These are phyloP conservation scores for Geotrupes spiniger DNA, from an alignment of 2,888 invertebrate species.

Conservation along the genomic window DNA sequence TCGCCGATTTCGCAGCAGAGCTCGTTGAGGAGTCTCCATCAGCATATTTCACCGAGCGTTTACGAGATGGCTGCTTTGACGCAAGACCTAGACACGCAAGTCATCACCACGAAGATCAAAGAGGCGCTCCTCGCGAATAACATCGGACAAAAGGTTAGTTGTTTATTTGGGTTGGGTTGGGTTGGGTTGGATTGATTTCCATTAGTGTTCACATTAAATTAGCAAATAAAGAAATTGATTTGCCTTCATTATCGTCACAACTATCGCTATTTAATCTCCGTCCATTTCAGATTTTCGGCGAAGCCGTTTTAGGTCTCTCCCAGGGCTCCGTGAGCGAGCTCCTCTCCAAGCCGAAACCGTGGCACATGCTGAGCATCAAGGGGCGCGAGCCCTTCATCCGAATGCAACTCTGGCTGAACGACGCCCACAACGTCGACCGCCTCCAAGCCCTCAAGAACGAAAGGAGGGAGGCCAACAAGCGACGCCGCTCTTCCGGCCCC, in stretches of 20 bases:
- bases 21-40: constrained; percentile 71
- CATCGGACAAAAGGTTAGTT: constrained; percentile 86
- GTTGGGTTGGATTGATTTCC: no score
- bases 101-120: constrained; percentile 94
- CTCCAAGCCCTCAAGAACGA: constrained; percentile 89
- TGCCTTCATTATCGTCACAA: no score
- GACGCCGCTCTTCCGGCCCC: constrained; percentile 79
- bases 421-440: constrained; percentile 91
- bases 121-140: constrained; percentile 95
- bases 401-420: constrained; percentile 96
- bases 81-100: constrained; percentile 93
- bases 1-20: constrained; percentile 59
- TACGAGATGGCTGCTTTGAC: constrained; percentile 97
- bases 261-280: no score
- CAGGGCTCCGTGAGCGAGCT: constrained; percentile 97
- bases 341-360: constrained; percentile 96
- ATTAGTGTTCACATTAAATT: no score
- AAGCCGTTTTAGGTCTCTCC: constrained; percentile 92
- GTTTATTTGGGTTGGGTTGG: no score
- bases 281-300: constrained; percentile 94
- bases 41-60: constrained; percentile 90
- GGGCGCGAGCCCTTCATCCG: constrained; percentile 95
- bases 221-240: no score
- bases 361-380: constrained; percentile 98
- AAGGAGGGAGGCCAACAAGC: constrained; percentile 85